Percentiles rank a stretch among this genome's conserved stretches.
These are phyloP conservation scores for Astropecten irregularis DNA, from an alignment of 53 echinoderm and acorn worm genomes.

Conservation along the genomic window DNA sequence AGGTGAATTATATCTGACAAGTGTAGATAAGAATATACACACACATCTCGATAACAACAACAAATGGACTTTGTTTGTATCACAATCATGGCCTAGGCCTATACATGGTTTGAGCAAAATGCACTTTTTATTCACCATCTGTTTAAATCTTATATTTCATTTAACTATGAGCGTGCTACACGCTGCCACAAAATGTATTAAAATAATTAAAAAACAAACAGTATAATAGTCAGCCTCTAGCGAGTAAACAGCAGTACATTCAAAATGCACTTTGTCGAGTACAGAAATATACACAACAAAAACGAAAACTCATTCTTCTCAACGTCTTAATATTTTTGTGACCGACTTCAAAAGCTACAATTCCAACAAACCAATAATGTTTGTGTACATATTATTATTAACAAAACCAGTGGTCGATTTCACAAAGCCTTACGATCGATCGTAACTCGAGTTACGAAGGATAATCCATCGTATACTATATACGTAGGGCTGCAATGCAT, in stretches of 20 bases:
- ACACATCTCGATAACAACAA: no score
- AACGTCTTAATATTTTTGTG: background rate
- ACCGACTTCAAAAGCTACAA: background rate
- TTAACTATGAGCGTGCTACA: slow-evolving; percentile 19
- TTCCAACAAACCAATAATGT: background rate
- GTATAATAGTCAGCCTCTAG: slow-evolving; percentile 7
- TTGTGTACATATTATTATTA: no score
- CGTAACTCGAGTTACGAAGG: no score
- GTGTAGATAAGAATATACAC: no score
- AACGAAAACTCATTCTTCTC: background rate
- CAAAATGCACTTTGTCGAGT: background rate
- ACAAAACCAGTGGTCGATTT: no score
- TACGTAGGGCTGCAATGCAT: no score
- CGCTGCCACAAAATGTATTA: slow-evolving; percentile 15
- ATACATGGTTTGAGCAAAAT: slow-evolving; percentile 28
- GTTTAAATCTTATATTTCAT: background rate
- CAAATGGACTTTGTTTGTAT: no score
- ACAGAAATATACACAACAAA: background rate
- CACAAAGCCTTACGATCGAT: no score
- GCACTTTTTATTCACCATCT: slow-evolving; percentile 38
- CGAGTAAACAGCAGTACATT: slow-evolving; percentile 3
- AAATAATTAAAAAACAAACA: slow-evolving; percentile 1
- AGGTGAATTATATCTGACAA: no score
- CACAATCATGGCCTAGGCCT: no score
- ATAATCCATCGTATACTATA: no score